Evolutionary conservation across 2,113 vertebrate genomes (phyloP).

Genomic region (Hemiprocne comata): DNA sequence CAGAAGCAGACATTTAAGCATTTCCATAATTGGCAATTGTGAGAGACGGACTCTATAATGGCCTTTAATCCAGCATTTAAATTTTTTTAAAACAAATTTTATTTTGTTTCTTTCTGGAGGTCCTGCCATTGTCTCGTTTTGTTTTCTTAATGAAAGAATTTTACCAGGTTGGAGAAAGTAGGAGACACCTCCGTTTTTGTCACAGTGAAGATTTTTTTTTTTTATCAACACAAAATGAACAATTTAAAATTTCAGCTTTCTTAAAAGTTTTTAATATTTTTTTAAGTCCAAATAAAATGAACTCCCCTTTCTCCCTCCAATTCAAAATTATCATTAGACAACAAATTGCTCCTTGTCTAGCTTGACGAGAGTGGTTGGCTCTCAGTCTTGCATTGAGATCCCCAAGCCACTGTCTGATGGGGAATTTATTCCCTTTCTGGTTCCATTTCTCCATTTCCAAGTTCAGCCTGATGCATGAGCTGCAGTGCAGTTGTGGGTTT

Average conservation of each 20-base stretch:
- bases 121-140: not conserved
- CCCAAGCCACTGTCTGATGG: not conserved
- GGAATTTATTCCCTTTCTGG: conserved; percentile 17
- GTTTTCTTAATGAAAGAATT: not conserved
- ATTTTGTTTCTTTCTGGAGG: not conserved
- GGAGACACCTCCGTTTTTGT: not conserved
- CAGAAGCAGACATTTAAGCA: not conserved
- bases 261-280: not conserved
- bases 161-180: not conserved
- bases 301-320: not conserved
- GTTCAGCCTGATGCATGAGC: not conserved
- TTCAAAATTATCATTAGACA: not conserved
- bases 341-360: conserved; percentile 23
- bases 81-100: not conserved
- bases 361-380: not conserved
- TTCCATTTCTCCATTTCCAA: not conserved
- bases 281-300: not conserved
- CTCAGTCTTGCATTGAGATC: not conserved
- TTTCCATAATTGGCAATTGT: not conserved
- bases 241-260: not conserved
- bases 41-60: too few species aligned
- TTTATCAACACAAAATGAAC: not conserved
- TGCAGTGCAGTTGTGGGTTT: not conserved
- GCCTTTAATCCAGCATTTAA: too few species aligned
- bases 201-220: not conserved